Evolutionary conservation across 2,888 invertebrate genomes (phyloP).

Genomic region (Drosophila cracens): DNA sequence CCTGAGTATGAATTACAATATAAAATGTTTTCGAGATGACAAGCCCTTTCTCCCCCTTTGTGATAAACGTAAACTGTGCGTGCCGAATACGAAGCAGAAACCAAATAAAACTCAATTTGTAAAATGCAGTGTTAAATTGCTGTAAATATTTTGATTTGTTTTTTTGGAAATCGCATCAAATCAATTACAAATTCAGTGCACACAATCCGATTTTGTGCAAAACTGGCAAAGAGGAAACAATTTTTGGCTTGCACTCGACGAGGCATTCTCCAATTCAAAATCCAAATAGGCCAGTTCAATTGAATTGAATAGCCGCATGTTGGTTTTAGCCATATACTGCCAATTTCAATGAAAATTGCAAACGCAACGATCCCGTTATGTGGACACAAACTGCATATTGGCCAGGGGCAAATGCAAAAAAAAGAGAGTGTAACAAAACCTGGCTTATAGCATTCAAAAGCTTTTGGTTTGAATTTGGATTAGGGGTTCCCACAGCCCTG

Average conservation of each 20-base stretch:
- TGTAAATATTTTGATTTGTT: constrained; percentile 33
- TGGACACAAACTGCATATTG: not conserved
- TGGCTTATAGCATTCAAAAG: not conserved
- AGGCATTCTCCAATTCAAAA: constrained; percentile 24
- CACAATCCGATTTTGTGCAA: constrained; percentile 23
- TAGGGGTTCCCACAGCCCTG: not conserved
- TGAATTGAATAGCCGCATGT: constrained; percentile 26
- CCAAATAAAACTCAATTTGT: constrained; percentile 6
- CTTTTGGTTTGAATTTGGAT: not conserved
- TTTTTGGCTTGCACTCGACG: constrained; percentile 3
- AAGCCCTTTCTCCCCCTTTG: constrained; percentile 14
- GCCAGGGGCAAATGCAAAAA: not conserved
- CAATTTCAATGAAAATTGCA: constrained; percentile 13
- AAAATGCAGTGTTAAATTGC: constrained; percentile 14
- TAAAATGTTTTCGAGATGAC: constrained; percentile 26
- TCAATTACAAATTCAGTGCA: constrained; percentile 17
- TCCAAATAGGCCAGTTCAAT: constrained; percentile 51
- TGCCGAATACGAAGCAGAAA: not conserved
- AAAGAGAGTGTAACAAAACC: not conserved
- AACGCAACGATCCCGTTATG: constrained; percentile 2
- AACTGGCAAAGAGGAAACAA: constrained; percentile 24
- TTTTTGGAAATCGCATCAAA: constrained; percentile 31
- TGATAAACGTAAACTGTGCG: constrained; percentile 28
- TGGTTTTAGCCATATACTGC: constrained; percentile 9
- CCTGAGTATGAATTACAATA: constrained; percentile 16